Evolutionary conservation across 2,888 invertebrate genomes (phyloP).

Genomic region (Germaria angustata): DNA sequence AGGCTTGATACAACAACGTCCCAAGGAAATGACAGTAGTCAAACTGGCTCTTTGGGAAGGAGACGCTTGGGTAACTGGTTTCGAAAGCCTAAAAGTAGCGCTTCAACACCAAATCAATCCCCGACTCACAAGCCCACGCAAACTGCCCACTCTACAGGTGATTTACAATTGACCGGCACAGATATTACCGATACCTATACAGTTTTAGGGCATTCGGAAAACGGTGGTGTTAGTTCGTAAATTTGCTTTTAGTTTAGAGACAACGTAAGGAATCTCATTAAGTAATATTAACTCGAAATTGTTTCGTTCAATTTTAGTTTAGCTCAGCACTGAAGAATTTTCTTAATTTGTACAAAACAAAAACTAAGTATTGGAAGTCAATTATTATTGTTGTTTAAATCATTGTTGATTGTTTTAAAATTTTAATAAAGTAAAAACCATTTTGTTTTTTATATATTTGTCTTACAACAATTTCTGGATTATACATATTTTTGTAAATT

Average conservation of each 20-base stretch:
- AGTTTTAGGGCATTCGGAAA: conserved; percentile 49
- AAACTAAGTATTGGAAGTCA: conserved; percentile 51
- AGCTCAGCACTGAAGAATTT: neutral
- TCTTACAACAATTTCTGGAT: neutral
- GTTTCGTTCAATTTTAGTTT: neutral
- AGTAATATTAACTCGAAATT: conserved; percentile 9
- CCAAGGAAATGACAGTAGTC: conserved; percentile 70
- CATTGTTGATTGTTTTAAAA: conserved; percentile 52
- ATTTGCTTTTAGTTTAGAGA: neutral
- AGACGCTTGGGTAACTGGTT: conserved; percentile 80
- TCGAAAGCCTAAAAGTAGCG: conserved; percentile 79
- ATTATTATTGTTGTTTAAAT: conserved; percentile 60
- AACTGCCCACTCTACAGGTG: conserved; percentile 61
- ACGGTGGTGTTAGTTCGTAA: conserved; percentile 63
- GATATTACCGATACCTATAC: conserved; percentile 55
- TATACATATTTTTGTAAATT: conserved; percentile 25
- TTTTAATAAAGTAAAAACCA: conserved; percentile 25
- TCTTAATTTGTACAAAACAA: conserved; percentile 42
- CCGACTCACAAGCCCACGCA: conserved; percentile 78
- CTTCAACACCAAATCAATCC: conserved; percentile 80
- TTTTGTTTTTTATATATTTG: too few relatives aligned
- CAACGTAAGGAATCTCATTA: conserved; percentile 47
- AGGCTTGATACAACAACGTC: conserved; percentile 50
- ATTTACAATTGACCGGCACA: conserved; percentile 62
- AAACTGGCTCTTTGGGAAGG: conserved; percentile 79